Evolutionary conservation across 2,113 vertebrate species (phyloP).

Genomic region (Bambusicola thoracicus): DNA sequence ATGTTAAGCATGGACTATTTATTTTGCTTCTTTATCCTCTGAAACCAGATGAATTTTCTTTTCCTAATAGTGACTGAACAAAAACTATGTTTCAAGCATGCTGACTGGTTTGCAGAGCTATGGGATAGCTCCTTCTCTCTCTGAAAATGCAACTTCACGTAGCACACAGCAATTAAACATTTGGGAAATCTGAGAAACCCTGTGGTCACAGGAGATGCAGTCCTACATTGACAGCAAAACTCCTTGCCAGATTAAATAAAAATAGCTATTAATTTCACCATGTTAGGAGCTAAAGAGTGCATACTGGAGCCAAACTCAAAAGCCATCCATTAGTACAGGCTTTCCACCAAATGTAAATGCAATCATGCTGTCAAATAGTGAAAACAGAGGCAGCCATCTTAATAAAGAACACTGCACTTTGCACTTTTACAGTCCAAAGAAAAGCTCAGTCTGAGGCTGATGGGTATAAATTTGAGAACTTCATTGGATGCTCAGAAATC

Average conservation of each 20-base stretch:
- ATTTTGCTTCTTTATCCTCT: background rate
- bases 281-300: background rate
- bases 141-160: slow-evolving; percentile 2
- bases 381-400: background rate
- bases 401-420: background rate
- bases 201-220: slow-evolving; percentile 41
- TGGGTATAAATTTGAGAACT: background rate
- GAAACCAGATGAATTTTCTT: background rate
- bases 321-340: slow-evolving; percentile 5
- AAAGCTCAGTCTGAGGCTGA: background rate
- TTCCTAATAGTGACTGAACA: background rate
- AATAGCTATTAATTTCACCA: slow-evolving; percentile 47
- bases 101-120: background rate
- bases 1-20: background rate
- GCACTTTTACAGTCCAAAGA: background rate
- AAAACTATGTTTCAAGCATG: background rate
- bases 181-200: slow-evolving; percentile 46
- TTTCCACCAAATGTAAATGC: background rate
- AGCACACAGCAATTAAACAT: background rate
- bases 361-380: slow-evolving; percentile 21
- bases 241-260: slow-evolving; percentile 60
- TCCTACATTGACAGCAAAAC: slow-evolving; percentile 30
- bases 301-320: background rate
- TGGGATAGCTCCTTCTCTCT: background rate
- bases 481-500: background rate